phyloP scores from a whole-genome alignment of 2,888 invertebrate genomes.

The Sminthurinus aureus region DNA sequence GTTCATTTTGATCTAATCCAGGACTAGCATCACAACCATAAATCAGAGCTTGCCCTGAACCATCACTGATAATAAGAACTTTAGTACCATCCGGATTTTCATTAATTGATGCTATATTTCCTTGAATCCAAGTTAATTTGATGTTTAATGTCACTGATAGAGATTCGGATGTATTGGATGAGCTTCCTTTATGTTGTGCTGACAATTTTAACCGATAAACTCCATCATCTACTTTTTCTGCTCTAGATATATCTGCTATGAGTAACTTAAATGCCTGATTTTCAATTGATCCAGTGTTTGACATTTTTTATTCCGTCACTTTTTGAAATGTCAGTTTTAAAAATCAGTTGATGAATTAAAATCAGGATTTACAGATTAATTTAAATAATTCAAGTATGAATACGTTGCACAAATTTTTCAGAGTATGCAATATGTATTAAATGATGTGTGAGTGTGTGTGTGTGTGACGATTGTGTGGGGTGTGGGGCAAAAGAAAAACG shows the following conservation, averaged over 20 bases:
- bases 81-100: conserved; percentile 6
- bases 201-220: conserved; percentile 30
- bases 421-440: too few relatives aligned
- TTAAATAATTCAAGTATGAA: too few relatives aligned
- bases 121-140: conserved; percentile 51
- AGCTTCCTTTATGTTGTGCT: neutral
- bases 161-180: neutral
- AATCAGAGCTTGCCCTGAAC: conserved; percentile 41
- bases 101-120: conserved; percentile 30
- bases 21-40: conserved; percentile 35
- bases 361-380: too few relatives aligned
- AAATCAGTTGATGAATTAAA: too few relatives aligned
- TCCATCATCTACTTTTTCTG: conserved; percentile 15
- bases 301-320: too few relatives aligned
- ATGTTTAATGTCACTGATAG: conserved; percentile 7
- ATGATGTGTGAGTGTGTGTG: too few relatives aligned
- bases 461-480: too few relatives aligned
- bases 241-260: conserved; percentile 41
- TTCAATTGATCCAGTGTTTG: conserved; percentile 37
- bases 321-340: too few relatives aligned
- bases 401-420: too few relatives aligned
- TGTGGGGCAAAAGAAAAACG: too few relatives aligned
- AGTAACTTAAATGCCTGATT: conserved; percentile 46
- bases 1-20: conserved; percentile 45
- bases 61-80: conserved; percentile 36